Evolutionary conservation across 1,140 invertebrate species (phyloP).

Genomic region (Coelopa frigida): DNA sequence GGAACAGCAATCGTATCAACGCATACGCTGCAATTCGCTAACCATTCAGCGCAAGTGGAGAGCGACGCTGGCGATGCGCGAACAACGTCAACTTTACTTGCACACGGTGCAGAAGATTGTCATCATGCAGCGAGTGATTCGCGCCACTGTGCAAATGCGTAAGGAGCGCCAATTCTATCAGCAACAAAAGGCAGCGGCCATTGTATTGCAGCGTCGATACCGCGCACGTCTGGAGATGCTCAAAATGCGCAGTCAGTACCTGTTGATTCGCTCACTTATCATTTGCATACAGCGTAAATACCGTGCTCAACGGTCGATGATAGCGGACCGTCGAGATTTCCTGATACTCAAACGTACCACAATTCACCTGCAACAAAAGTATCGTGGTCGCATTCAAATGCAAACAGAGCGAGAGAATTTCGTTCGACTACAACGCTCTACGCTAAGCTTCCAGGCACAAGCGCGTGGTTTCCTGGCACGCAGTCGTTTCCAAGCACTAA

Average conservation of each 20-base stretch:
- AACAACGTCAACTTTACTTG: conserved; percentile 31
- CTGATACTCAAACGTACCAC: conserved; percentile 27
- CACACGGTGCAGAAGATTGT: conserved; percentile 22
- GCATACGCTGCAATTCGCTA: conserved; percentile 20
- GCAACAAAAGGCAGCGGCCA: conserved; percentile 32
- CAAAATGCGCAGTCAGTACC: conserved; percentile 30
- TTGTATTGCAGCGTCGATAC: conserved; percentile 50
- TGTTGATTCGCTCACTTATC: conserved; percentile 22
- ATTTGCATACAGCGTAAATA: conserved; percentile 43
- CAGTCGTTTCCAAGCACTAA: conserved; percentile 41
- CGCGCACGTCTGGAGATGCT: conserved; percentile 39
- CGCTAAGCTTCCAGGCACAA: conserved; percentile 45
- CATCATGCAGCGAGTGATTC: conserved; percentile 43
- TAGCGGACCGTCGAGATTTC: conserved; percentile 32
- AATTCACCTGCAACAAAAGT: conserved; percentile 47
- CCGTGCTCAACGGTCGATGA: conserved; percentile 39
- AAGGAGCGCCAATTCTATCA: conserved; percentile 35
- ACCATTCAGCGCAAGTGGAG: conserved; percentile 37
- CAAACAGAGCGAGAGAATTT: conserved; percentile 21
- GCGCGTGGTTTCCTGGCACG: conserved; percentile 49
- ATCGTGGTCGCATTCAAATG: conserved; percentile 44
- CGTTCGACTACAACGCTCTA: conserved; percentile 14
- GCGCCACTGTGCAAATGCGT: conserved; percentile 24
- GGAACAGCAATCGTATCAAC: conserved; percentile 23
- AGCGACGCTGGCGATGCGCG: conserved; percentile 19